Conservation (phyloP, 2,888 invertebrate species). For the Nycteola revayana region DNA sequence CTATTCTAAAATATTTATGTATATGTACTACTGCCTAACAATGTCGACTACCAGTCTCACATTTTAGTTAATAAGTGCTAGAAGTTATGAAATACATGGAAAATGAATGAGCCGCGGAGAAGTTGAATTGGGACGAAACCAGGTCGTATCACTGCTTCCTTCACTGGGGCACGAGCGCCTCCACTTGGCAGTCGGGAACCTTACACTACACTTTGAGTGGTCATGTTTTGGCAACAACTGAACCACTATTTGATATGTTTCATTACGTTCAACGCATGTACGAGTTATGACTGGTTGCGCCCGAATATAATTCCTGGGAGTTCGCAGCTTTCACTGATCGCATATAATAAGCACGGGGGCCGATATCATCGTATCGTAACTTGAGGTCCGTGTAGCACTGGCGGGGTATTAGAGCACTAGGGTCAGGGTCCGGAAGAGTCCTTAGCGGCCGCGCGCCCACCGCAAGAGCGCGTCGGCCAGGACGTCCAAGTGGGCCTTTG, state of each 20-base stretch:
- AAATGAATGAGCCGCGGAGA: conserved; percentile 71
- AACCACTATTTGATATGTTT: conserved; percentile 81
- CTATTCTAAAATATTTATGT: conserved; percentile 73
- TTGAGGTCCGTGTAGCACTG: conserved; percentile 58
- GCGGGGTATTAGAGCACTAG: conserved; percentile 54
- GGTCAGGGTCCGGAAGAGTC: conserved; percentile 47
- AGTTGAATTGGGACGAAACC: conserved; percentile 72
- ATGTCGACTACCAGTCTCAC: conserved; percentile 82
- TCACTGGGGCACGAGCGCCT: conserved; percentile 33
- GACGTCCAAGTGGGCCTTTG: conserved; percentile 97
- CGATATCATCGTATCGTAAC: conserved; percentile 48
- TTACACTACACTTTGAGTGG: conserved; percentile 77
- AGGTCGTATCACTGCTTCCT: conserved; percentile 57
- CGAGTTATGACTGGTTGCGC: conserved; percentile 71
- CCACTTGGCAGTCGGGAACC: conserved; percentile 52
- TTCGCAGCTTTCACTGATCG: conserved; percentile 69
- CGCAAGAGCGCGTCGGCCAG: conserved; percentile 95
- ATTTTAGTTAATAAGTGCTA: conserved; percentile 80
- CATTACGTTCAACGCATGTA: conserved; percentile 67
- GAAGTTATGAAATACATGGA: conserved; percentile 71
- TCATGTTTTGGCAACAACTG: conserved; percentile 65
- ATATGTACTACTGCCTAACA: conserved; percentile 78
- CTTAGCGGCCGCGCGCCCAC: conserved; percentile 96
- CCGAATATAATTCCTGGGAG: conserved; percentile 58
- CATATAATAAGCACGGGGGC: conserved; percentile 53